Evolutionary conservation across 2,888 invertebrate species (phyloP).

Genomic region (Polydrusus cervinus): DNA sequence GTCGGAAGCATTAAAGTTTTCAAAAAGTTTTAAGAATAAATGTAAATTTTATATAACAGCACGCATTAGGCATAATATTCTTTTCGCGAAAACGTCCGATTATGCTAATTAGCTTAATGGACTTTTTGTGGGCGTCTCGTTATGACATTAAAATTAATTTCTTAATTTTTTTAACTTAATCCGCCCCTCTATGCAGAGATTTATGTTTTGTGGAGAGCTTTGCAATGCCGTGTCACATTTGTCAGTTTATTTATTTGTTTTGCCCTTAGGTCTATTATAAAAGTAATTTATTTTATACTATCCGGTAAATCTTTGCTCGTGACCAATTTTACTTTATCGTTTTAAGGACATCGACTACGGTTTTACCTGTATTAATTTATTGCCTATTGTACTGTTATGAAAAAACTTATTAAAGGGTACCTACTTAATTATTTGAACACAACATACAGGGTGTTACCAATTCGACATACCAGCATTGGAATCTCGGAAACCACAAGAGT

Average conservation of each 20-base stretch:
- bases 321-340: no score
- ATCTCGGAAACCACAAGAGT: no score
- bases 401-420: no score
- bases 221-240: background rate
- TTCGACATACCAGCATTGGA: no score
- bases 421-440: no score
- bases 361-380: no score
- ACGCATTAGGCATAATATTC: slow-evolving; percentile 18
- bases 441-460: no score
- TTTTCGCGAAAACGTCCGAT: slow-evolving; percentile 28
- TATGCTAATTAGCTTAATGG: slow-evolving; percentile 44
- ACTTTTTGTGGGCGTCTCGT: slow-evolving; percentile 27
- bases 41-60: slow-evolving; percentile 11
- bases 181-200: background rate
- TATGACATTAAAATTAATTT: slow-evolving; percentile 28
- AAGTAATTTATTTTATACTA: no score
- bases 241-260: background rate
- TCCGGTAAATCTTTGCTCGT: no score
- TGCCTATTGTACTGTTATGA: no score
- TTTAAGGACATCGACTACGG: no score
- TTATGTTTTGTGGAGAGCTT: slow-evolving; percentile 11
- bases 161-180: slow-evolving; percentile 12
- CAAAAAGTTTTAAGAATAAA: slow-evolving; percentile 19
- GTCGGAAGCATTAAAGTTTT: slow-evolving; percentile 11
- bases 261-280: background rate